Evolutionary conservation across 2,113 vertebrate genomes (phyloP), one percentile per base, ranked within the genome.

Genomic region (Lepidiolamprologus cunningtoni): DNA sequence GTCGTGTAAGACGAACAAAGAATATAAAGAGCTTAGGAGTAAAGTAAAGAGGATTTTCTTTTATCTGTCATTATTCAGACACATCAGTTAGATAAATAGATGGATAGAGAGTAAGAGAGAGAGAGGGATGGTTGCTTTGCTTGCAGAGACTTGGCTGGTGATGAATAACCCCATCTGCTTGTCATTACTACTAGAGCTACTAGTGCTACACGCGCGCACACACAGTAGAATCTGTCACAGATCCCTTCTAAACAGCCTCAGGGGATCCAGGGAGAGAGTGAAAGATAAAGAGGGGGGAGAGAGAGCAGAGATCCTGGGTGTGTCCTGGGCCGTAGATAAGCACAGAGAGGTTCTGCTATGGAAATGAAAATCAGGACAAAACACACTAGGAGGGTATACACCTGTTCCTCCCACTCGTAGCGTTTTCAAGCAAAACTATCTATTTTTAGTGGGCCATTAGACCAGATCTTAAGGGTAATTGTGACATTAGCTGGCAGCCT

Each of bases 121-220:
- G 83, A 61, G 47, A 63, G 45, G 76, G 7, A 8, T 4, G 79
- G 83, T 78, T 84, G 85, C 86, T 90, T 95, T 86, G 84, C 91
- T 94, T 86, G 89, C 86, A 92, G 85, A 80, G 82, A 68, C 47
- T 86, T 83, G 82, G 90, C 87, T 84, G 57, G 31, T 94, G 95
- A 95, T 94, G 85, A 94, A 94, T 91, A 90, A 87, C 89, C 81
- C 87, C 90, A 91, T 91, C 92, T 91, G 89, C 87, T 82, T 87
- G 89, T 93, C 83, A 80, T 94, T 87, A 89, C 89, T 61, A 89
- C 85, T 61, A 83, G 35, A 87, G 83, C 86, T 85, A 80, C 89
- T 83, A 86, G 63, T 61, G 61, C 88, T 81, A 89, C 90, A 86
- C 35, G 19, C 81, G 33, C 83, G 45, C 66, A 82, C 66, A 83